Evolutionary conservation across 2,888 invertebrate genomes (phyloP), one percentile per base, ranked within the genome.

Genomic region (Noctua janthe): DNA sequence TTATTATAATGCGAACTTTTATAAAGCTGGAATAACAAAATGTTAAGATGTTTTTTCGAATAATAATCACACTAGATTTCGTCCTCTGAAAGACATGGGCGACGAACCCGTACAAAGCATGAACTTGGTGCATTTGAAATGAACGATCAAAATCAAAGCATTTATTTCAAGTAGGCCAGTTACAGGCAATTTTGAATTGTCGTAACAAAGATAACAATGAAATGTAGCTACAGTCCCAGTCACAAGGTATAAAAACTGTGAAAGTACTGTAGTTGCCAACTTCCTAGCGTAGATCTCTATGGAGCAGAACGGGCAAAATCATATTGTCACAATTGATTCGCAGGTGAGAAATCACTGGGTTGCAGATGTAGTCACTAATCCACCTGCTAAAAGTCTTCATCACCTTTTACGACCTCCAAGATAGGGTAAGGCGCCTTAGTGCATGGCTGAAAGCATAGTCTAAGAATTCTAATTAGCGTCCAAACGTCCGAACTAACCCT

Each of bases 1-100:
- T 67, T 83, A 64, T 71, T 77, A 69, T 78, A 73, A 72, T 86
- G 64, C 71, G 29, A 64, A 76, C 23, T 83, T 79, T 74, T 79
- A 74, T 74, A 54, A 71, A 62, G 49, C 47, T 64, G 20, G 15
- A 78, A 70, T 70, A 78, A 83, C 23, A 78, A 71, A 70, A 49
- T 64, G 23, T 56, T 49, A 29, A 49, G n/a, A 54, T 7, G n/a
- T 59, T 67, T 74, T 66, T 66, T 51, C 29, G 1, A 20, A 29
- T 56, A 39, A 29, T 5, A 20, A 51, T 67, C 35, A 35, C 3
- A 75, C 20, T 62, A 54, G 4, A 62, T 10, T 80, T 76, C 11
- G 15, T 39, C 62, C 62, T 49, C 10, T 23, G 17, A 13, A 23
- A 56, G 56, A 83, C 51, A 20, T 8, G 35, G 43, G 17, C 5